Evolutionary conservation across 2,113 vertebrate species (phyloP).

Genomic region (Cololabis saira): DNA sequence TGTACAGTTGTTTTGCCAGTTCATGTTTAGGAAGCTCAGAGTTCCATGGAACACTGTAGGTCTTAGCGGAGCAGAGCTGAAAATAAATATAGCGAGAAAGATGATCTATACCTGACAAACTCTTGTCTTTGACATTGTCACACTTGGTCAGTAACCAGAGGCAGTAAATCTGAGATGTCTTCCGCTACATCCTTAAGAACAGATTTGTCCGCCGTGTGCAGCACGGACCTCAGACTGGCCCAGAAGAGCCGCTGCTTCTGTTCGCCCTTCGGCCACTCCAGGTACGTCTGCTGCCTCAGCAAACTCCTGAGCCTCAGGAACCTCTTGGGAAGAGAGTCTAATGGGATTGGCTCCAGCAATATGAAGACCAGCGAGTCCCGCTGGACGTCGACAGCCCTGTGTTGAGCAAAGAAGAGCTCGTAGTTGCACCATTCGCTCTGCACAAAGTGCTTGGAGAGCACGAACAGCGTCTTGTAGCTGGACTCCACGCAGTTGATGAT

Average conservation of each 20-base stretch:
- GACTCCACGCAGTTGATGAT: constrained; percentile 76
- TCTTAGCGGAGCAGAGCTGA: no score
- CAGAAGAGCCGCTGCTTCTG: constrained; percentile 86
- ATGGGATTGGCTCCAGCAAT: constrained; percentile 74
- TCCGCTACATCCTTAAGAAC: constrained; percentile 52
- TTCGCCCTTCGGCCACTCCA: constrained; percentile 88
- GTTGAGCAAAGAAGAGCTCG: constrained; percentile 79
- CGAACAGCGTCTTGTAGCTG: constrained; percentile 77
- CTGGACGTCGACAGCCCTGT: constrained; percentile 61
- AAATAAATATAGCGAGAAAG: no score
- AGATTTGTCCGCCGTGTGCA: constrained; percentile 69
- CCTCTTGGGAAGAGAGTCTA: constrained; percentile 70
- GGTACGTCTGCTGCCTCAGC: constrained; percentile 80
- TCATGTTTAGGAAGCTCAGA: no score
- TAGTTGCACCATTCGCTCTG: constrained; percentile 79
- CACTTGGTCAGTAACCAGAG: constrained; percentile 14
- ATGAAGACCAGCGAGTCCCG: constrained; percentile 75
- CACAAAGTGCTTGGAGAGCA: constrained; percentile 76
- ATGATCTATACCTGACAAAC: no score
- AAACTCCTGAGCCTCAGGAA: constrained; percentile 70
- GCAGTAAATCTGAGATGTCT: constrained; percentile 43
- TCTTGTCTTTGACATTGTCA: background rate
- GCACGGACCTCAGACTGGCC: constrained; percentile 81
- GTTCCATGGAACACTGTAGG: no score
- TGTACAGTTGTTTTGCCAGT: no score